Evolutionary conservation across 2,797 vertebrate species (phyloP).

Genomic region (Phataginus tetradactyla): DNA sequence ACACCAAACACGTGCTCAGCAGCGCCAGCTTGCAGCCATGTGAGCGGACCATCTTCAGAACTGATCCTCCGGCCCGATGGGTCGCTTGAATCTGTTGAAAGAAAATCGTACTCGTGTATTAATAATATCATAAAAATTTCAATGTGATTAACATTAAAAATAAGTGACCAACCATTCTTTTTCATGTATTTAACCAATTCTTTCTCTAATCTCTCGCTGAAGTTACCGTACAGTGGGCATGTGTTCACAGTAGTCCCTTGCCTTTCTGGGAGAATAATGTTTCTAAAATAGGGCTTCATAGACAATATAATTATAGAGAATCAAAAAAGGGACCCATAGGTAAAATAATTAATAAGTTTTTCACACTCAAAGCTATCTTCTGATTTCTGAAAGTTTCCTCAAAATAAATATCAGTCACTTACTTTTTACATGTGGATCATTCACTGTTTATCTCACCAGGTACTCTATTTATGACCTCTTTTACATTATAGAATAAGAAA

Average conservation of each 20-base stretch:
- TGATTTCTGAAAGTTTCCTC: constrained; percentile 65
- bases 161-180: not conserved
- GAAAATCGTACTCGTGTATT: not conserved
- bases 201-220: not conserved
- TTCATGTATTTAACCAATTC: not conserved
- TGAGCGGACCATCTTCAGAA: not conserved
- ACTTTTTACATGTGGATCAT: constrained; percentile 23
- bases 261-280: constrained; percentile 18
- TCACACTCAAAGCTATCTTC: constrained; percentile 2
- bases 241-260: not conserved
- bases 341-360: constrained; percentile 28
- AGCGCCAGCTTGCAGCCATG: not conserved
- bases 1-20: not conserved
- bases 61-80: not conserved
- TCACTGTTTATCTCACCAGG: constrained; percentile 64
- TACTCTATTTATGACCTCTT: not conserved
- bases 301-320: constrained; percentile 23
- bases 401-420: constrained; percentile 65
- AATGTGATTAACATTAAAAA: not conserved
- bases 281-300: not conserved
- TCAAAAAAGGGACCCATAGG: constrained; percentile 37
- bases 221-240: constrained; percentile 1
- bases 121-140: not conserved
- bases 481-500: constrained; percentile 35
- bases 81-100: not conserved